Conservation (phyloP, 2,888 invertebrate species). For the Geophilus truncorum region DNA sequence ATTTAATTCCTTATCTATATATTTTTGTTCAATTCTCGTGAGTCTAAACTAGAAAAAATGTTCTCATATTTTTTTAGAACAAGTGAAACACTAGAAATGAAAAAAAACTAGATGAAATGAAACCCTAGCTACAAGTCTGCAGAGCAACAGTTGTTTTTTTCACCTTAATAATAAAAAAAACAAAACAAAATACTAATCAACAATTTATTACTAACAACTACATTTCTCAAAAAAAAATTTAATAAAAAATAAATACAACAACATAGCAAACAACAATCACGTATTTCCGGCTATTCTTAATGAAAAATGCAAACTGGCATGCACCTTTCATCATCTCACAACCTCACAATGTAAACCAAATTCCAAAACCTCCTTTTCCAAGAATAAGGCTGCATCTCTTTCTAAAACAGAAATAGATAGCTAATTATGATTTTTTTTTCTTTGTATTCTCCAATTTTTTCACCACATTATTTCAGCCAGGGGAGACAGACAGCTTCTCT, state of each 20-base stretch:
- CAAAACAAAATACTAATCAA: background rate
- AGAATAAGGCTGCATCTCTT: background rate
- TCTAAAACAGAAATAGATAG: background rate
- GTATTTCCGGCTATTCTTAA: background rate
- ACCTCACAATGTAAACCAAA: background rate
- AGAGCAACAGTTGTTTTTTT: too few relatives aligned
- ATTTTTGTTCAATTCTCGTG: too few relatives aligned
- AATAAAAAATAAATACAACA: background rate
- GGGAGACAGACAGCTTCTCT: background rate
- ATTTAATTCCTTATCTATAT: too few relatives aligned
- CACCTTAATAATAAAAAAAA: too few relatives aligned
- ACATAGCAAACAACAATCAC: background rate
- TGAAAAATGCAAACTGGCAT: background rate
- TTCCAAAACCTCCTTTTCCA: background rate
- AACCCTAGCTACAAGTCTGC: too few relatives aligned
- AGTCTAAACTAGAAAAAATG: too few relatives aligned
- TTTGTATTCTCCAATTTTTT: background rate
- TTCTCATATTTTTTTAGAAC: too few relatives aligned
- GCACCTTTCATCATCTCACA: background rate
- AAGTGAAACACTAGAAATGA: too few relatives aligned
- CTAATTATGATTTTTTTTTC: background rate
- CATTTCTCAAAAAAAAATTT: background rate
- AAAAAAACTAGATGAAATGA: too few relatives aligned
- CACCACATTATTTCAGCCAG: too few relatives aligned
- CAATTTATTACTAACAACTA: background rate